Conservation (phyloP, 1,140 invertebrate species). For the Ips nitidus region DNA sequence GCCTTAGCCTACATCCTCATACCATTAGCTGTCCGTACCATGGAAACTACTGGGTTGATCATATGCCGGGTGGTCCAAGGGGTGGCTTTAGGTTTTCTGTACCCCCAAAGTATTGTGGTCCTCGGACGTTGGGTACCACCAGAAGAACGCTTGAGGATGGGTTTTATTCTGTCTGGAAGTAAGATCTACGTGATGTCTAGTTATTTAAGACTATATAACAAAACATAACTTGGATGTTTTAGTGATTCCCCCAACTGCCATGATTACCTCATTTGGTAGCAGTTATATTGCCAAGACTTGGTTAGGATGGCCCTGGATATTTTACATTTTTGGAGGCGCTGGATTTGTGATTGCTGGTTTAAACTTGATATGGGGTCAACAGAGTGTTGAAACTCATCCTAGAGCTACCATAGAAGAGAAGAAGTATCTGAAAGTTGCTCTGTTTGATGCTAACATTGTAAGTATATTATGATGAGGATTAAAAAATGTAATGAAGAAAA, state of each 20-base stretch:
- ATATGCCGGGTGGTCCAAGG: constrained; percentile 14
- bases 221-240: background rate
- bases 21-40: background rate
- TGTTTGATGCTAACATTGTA: background rate
- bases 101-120: background rate
- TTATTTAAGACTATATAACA: no score
- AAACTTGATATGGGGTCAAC: background rate
- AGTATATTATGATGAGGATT: background rate
- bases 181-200: background rate
- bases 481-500: no score
- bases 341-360: background rate
- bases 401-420: background rate
- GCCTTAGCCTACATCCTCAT: background rate
- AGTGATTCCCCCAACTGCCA: background rate
- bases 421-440: background rate
- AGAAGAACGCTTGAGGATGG: constrained; percentile 12
- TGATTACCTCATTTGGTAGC: background rate
- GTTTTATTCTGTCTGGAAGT: background rate
- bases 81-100: background rate
- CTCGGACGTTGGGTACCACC: constrained; percentile 7
- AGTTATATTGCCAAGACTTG: background rate
- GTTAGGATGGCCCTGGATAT: constrained; percentile 8
- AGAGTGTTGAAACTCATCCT: constrained; percentile 1
- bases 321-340: constrained; percentile 5
- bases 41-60: constrained; percentile 15